Conservation (phyloP, 1,140 invertebrate species). For the Diorhabda sublineata region DNA sequence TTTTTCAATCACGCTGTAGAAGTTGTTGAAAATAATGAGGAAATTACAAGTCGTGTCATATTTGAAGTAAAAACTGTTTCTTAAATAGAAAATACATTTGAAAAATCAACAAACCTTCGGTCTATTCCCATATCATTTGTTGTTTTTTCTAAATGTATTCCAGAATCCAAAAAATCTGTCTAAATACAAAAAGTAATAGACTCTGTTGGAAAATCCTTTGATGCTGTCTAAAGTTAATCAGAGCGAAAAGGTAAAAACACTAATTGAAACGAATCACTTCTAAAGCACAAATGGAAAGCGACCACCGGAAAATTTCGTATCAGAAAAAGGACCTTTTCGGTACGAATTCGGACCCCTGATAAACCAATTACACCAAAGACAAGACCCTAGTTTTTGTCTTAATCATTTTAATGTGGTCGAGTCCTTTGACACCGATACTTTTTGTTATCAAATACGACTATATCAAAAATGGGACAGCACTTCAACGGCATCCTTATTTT, state of each 20-base stretch:
- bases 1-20: no score
- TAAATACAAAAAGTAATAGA: background rate
- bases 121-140: no score
- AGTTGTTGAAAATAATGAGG: no score
- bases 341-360: conserved; percentile 2
- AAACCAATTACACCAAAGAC: conserved; percentile 39
- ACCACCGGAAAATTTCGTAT: conserved; percentile 19
- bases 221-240: conserved; percentile 19
- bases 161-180: no score
- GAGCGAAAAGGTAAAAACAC: conserved; percentile 22
- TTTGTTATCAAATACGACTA: background rate
- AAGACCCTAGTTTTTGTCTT: conserved; percentile 31
- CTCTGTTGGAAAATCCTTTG: background rate
- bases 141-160: no score
- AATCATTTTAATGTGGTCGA: conserved; percentile 32
- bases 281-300: conserved; percentile 8
- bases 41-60: no score
- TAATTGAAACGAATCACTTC: conserved; percentile 32
- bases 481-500: no score
- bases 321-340: conserved; percentile 12
- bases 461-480: no score
- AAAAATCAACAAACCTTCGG: no score
- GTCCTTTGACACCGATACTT: background rate
- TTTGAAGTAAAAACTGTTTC: no score
- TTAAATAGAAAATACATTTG: no score